Percentiles rank a stretch among this genome's conserved stretches.
Evolutionary conservation across 1,140 invertebrate genomes (phyloP).

Genomic region (Drosophila novamexicana): DNA sequence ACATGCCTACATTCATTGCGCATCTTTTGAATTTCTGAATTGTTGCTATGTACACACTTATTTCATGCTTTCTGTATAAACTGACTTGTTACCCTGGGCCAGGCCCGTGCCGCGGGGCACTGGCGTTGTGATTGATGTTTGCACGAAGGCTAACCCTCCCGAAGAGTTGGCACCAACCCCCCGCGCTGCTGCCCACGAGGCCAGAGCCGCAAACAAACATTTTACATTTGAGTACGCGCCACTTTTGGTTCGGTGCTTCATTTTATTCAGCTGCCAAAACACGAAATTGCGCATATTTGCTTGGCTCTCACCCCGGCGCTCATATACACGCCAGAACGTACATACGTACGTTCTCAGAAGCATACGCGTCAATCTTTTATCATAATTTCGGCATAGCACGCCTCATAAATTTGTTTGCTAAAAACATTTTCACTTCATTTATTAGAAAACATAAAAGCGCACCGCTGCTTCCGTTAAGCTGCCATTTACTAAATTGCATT

Average conservation of each 20-base stretch:
- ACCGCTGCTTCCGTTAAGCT: not conserved
- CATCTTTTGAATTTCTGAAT: conserved; percentile 69
- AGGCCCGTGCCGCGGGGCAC: not conserved
- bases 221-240: conserved; percentile 79
- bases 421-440: conserved; percentile 82
- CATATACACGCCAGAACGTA: conserved; percentile 6
- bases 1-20: conserved; percentile 51
- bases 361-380: conserved; percentile 70
- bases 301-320: conserved; percentile 35
- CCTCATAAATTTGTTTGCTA: conserved; percentile 79
- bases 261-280: conserved; percentile 69
- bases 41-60: conserved; percentile 46
- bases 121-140: conserved; percentile 72
- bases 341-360: not conserved
- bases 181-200: not conserved
- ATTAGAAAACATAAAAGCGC: conserved; percentile 54
- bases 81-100: conserved; percentile 30
- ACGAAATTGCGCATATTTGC: conserved; percentile 82
- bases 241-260: conserved; percentile 69
- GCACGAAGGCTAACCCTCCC: conserved; percentile 45
- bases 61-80: conserved; percentile 50
- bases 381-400: conserved; percentile 73
- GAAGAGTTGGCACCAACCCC: not conserved
- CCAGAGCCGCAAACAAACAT: conserved; percentile 74
- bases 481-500: conserved; percentile 20